A percentile compares a stretch with the other conserved stretches of the same genome.
These are phyloP conservation scores for Panurus biarmicus DNA, from an alignment of 2,113 vertebrate genomes.

Conservation along the genomic window DNA sequence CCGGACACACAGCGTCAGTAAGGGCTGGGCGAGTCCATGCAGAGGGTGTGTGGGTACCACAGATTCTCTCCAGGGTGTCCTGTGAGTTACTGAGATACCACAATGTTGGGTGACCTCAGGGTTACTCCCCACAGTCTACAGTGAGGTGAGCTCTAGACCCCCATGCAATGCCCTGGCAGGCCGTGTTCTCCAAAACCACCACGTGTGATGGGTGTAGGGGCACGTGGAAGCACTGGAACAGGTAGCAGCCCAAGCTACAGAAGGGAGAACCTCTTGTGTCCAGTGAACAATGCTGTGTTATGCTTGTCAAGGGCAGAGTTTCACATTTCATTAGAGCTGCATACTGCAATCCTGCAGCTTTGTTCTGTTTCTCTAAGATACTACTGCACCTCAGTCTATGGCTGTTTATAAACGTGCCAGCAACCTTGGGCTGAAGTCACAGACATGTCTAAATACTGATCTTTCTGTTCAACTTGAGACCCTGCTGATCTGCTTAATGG, in stretches of 20 bases:
- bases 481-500: not conserved
- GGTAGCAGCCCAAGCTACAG: not conserved
- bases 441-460: not conserved
- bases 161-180: not conserved
- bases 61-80: not conserved
- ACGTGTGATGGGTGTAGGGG: rapidly evolving
- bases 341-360: not conserved
- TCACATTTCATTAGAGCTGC: not conserved
- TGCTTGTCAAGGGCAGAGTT: not conserved
- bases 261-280: not conserved
- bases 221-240: not conserved
- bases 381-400: not conserved
- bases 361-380: not conserved
- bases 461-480: not conserved
- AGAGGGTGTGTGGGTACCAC: not conserved
- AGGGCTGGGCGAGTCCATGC: not conserved
- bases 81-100: not conserved
- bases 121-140: rapidly evolving
- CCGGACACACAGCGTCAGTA: no score
- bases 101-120: not conserved
- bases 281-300: not conserved
- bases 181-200: not conserved
- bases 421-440: not conserved
- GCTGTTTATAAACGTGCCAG: not conserved
- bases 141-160: not conserved